Conservation (phyloP, 2,113 vertebrate genomes). For the Ramphastos sulfuratus region DNA sequence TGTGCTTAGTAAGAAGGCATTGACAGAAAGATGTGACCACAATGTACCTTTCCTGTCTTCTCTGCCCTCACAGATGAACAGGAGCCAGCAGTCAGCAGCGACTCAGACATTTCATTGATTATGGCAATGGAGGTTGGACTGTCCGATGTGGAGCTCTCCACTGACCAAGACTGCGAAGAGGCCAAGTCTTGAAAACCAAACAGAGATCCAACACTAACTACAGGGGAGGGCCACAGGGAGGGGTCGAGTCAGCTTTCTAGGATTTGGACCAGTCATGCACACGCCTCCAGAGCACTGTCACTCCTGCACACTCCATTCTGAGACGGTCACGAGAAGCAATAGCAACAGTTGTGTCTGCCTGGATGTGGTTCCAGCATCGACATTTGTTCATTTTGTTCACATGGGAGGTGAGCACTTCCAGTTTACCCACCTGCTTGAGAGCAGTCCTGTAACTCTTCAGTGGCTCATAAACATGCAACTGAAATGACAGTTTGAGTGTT, state of each 20-base stretch:
- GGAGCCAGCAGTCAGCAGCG: slow-evolving; percentile 88
- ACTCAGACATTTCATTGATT: slow-evolving; percentile 89
- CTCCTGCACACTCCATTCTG: slow-evolving; percentile 60
- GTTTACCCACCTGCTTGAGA: slow-evolving; percentile 8
- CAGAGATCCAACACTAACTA: neutral
- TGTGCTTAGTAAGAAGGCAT: rapidly evolving
- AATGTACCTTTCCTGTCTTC: slow-evolving; percentile 26
- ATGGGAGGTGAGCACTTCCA: slow-evolving; percentile 35
- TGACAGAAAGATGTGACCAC: neutral
- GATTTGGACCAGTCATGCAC: slow-evolving; percentile 56
- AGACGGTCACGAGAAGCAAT: slow-evolving; percentile 76
- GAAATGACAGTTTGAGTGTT: slow-evolving; percentile 50
- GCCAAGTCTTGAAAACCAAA: slow-evolving; percentile 83
- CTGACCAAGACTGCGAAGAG: slow-evolving; percentile 85
- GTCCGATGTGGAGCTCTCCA: slow-evolving; percentile 87
- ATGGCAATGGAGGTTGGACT: slow-evolving; percentile 86
- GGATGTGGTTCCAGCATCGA: slow-evolving; percentile 53
- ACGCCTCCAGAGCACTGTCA: slow-evolving; percentile 66
- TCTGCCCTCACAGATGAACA: slow-evolving; percentile 83
- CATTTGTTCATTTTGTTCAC: slow-evolving; percentile 33
- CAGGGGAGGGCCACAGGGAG: slow-evolving; percentile 40
- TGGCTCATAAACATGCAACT: slow-evolving; percentile 37
- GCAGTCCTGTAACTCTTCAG: slow-evolving; percentile 34
- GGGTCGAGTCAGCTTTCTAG: slow-evolving; percentile 42
- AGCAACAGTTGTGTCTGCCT: slow-evolving; percentile 71